Evolutionary conservation across 92 coral and sea anemone species (phyloP), one percentile per base, ranked within the genome.

Genomic region (Pocillopora grandis): DNA sequence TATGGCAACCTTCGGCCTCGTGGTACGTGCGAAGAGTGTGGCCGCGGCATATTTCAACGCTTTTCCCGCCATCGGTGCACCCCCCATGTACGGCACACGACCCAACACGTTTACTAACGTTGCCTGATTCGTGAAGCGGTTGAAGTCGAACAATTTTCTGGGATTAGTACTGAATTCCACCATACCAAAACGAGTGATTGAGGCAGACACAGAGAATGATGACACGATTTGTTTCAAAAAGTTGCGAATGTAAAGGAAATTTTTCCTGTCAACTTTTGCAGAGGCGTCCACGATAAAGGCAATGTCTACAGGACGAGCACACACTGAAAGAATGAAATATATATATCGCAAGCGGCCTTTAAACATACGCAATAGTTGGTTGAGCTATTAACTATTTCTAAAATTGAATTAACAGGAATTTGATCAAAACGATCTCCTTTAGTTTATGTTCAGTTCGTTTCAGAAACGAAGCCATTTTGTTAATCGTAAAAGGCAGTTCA

Each of bases 201-300:
- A 11, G 21, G 87, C 61, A 65, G 94, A 90, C n/a, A 93, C 83
- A 16, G 64, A 71, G 83, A 96, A 94, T 11, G 98, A 90, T 1
- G 84, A 76, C 61, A 91, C 92, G 71, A 96, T 77, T 18, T 91
- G 93, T 58, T 85, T 90, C 61, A 96, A 82, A 59, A 96, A 96
- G 88, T 93, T 92, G 76, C 88, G 78, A 70, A 88, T 76, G 11
- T 91, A 89, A 57, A 71, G 83, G 87, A 96, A 93, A 69, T 92
- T 94, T 55, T 76, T 83, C 23, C 71, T 78, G 23, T 94, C 84
- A 71, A 94, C 84, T 68, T 93, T 90, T 20, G 91, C 86, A 10
- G 98, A 96, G 1, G 94, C 92, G 75, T 96, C 98, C 19, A 96
- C 74, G 35, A 96, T 74, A 69, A 96, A 92, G 58, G 85, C 94